Percentiles rank a stretch among this genome's conserved stretches.
These are phyloP conservation scores for Glaucopsyche alexis DNA, from an alignment of 2,888 invertebrate genomes.

Conservation along the genomic window DNA sequence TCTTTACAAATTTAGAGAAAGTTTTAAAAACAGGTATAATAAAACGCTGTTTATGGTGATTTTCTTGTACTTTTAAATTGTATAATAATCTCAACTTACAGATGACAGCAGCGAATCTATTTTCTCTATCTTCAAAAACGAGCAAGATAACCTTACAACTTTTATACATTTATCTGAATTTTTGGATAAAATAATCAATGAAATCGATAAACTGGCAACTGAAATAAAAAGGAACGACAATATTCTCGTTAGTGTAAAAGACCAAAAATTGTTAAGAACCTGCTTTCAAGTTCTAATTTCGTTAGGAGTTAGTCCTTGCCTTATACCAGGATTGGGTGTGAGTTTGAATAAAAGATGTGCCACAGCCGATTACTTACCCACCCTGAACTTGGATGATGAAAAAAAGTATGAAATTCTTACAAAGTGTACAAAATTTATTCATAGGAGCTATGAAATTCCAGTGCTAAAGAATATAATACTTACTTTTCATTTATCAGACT, in stretches of 20 bases:
- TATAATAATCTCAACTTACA: conserved; percentile 45
- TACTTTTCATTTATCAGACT: conserved; percentile 78
- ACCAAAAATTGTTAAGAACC: conserved; percentile 82
- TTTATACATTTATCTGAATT: conserved; percentile 60
- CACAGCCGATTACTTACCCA: conserved; percentile 52
- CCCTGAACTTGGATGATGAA: conserved; percentile 62
- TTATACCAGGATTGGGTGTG: conserved; percentile 84
- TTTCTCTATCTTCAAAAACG: conserved; percentile 39
- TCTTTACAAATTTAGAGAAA: conserved; percentile 52
- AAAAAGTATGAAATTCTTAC: conserved; percentile 75
- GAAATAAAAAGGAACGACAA: conserved; percentile 54
- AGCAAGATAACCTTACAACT: conserved; percentile 36
- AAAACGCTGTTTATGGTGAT: neutral
- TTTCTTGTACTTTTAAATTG: neutral
- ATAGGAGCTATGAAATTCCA: conserved; percentile 67
- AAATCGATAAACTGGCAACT: conserved; percentile 61
- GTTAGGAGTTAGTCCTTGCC: conserved; percentile 83
- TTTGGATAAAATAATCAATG: conserved; percentile 62
- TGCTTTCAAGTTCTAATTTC: conserved; percentile 82
- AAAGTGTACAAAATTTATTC: conserved; percentile 71
- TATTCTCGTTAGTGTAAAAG: conserved; percentile 82
- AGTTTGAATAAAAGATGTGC: conserved; percentile 66
- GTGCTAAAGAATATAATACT: conserved; percentile 79
- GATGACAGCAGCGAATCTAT: conserved; percentile 54
- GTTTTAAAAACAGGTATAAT: conserved; percentile 50